phyloP scores from a whole-genome alignment of 2,888 invertebrate genomes.

The Brachypterus glaber region DNA sequence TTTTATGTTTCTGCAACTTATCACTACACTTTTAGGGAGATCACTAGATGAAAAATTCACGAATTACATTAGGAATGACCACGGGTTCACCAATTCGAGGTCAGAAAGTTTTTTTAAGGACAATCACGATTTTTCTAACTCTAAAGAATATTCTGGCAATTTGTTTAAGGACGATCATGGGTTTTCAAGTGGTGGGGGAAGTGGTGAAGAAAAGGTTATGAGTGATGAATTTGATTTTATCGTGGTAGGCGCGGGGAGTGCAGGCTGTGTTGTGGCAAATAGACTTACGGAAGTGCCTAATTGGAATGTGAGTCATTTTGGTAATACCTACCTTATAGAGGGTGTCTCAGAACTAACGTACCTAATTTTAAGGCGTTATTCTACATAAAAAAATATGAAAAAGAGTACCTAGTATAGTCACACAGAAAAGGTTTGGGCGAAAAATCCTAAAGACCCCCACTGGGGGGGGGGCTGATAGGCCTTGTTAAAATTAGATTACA shows the following conservation, averaged over 20 bases:
- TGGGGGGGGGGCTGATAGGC: too few species aligned
- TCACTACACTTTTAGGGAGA: constrained; percentile 49
- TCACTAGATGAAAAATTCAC: too few species aligned
- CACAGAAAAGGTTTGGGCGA: too few species aligned
- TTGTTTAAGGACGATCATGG: constrained; percentile 5
- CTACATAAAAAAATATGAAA: too few species aligned
- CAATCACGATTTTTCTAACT: constrained; percentile 10
- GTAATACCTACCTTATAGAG: too few species aligned
- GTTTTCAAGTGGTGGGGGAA: constrained; percentile 4
- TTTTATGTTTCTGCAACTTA: constrained; percentile 49
- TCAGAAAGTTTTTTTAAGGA: constrained; percentile 7
- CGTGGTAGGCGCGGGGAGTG: constrained; percentile 57
- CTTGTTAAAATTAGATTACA: too few species aligned
- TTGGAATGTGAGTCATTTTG: constrained; percentile 53
- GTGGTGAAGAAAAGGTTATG: constrained; percentile 12
- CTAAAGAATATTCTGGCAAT: constrained; percentile 5
- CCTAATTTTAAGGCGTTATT: too few species aligned
- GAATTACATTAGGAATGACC: too few species aligned
- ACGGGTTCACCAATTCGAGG: background rate
- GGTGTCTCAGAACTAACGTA: too few species aligned
- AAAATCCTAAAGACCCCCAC: too few species aligned
- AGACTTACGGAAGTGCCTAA: constrained; percentile 51
- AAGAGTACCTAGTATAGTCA: too few species aligned
- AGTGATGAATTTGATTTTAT: constrained; percentile 50
- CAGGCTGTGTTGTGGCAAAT: constrained; percentile 59